These are phyloP conservation scores for Tiliacea aurago DNA, from an alignment of 2,888 invertebrate genomes.

Conservation along the genomic window DNA sequence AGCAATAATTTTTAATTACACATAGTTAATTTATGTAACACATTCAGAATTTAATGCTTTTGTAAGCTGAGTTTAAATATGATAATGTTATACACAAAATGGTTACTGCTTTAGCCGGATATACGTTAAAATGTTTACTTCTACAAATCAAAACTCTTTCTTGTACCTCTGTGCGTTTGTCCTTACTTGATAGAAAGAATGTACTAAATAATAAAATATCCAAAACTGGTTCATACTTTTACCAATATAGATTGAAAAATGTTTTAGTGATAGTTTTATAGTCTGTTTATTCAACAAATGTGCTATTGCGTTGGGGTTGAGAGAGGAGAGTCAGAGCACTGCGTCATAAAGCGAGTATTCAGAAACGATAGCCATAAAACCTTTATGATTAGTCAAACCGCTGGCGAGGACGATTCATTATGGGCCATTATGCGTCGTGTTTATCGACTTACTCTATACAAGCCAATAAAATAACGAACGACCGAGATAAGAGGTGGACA, in stretches of 20 bases:
- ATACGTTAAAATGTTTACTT: slow-evolving; percentile 41
- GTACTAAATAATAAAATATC: slow-evolving; percentile 12
- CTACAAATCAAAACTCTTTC: slow-evolving; percentile 41
- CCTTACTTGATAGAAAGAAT: background rate
- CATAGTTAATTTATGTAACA: slow-evolving; percentile 70
- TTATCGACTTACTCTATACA: slow-evolving; percentile 90
- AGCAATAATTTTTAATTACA: slow-evolving; percentile 71
- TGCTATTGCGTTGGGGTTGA: slow-evolving; percentile 66
- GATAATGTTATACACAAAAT: slow-evolving; percentile 57
- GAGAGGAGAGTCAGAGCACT: slow-evolving; percentile 65
- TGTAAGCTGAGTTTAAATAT: slow-evolving; percentile 60
- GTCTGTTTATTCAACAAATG: slow-evolving; percentile 78
- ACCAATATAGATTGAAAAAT: slow-evolving; percentile 59
- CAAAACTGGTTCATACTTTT: slow-evolving; percentile 58
- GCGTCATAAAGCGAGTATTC: slow-evolving; percentile 82
- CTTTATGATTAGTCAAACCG: slow-evolving; percentile 90
- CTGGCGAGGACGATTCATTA: slow-evolving; percentile 89
- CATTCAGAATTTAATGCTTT: slow-evolving; percentile 59
- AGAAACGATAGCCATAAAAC: slow-evolving; percentile 87
- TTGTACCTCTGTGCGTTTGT: background rate
- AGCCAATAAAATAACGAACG: slow-evolving; percentile 91
- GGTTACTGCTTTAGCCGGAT: slow-evolving; percentile 38
- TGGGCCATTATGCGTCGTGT: slow-evolving; percentile 90
- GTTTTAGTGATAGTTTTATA: slow-evolving; percentile 72
- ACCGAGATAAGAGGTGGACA: slow-evolving; percentile 90